A percentile compares a stretch with the other conserved stretches of the same genome.
These are phyloP conservation scores for Syrrhaptes paradoxus DNA, from an alignment of 2,113 vertebrate genomes.

Conservation along the genomic window DNA sequence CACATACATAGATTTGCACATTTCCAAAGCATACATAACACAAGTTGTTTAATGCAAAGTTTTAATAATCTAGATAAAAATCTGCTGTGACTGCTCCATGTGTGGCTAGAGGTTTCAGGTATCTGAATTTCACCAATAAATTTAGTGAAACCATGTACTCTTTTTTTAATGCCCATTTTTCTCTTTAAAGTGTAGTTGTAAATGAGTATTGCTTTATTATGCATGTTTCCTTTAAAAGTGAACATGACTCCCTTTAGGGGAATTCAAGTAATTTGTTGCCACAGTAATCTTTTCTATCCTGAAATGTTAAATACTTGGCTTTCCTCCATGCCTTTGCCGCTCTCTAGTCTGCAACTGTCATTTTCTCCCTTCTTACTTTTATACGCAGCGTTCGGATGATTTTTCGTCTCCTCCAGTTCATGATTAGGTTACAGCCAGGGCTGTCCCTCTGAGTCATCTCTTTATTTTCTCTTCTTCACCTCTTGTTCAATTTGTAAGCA, in stretches of 20 bases:
- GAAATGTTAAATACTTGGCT: slow-evolving; percentile 78
- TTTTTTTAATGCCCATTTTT: slow-evolving; percentile 64
- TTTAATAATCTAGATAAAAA: slow-evolving; percentile 33
- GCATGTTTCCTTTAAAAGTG: slow-evolving; percentile 76
- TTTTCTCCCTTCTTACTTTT: slow-evolving; percentile 59
- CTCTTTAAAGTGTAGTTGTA: slow-evolving; percentile 70
- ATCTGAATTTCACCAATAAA: slow-evolving; percentile 25
- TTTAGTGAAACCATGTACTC: slow-evolving; percentile 31
- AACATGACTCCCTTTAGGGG: slow-evolving; percentile 77
- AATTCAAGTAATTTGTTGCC: slow-evolving; percentile 77
- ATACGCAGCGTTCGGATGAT: slow-evolving; percentile 51
- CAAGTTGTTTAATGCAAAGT: not conserved
- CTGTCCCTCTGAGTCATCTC: slow-evolving; percentile 68
- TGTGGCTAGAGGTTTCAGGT: not conserved
- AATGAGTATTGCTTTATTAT: slow-evolving; percentile 75
- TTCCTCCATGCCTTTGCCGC: slow-evolving; percentile 69
- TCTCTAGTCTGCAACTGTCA: slow-evolving; percentile 38
- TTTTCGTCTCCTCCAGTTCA: slow-evolving; percentile 71
- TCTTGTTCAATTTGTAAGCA: slow-evolving; percentile 66
- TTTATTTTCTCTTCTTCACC: slow-evolving; percentile 61
- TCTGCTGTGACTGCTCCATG: not conserved
- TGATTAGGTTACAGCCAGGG: slow-evolving; percentile 70
- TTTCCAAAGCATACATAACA: slow-evolving; percentile 38
- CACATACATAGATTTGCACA: not conserved
- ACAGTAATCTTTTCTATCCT: slow-evolving; percentile 69